Conservation (phyloP, 2,113 vertebrate species). For the Thalassoma bifasciatum region DNA sequence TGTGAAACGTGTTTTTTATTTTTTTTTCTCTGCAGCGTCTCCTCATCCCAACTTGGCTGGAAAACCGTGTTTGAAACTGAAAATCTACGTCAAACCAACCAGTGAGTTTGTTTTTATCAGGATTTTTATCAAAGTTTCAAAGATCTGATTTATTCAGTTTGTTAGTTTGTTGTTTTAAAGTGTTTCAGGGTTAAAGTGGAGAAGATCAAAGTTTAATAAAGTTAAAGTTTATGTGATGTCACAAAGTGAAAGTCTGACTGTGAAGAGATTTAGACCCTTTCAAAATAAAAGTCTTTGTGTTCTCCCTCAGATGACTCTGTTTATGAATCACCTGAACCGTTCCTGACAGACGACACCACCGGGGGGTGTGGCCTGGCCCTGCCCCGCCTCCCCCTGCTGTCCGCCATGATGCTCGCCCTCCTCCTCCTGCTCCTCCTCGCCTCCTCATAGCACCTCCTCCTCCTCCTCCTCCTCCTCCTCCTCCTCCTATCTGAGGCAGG, state of each 20-base stretch:
- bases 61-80: constrained; percentile 91
- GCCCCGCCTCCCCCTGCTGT: constrained; percentile 59
- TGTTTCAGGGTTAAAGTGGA: no score
- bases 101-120: constrained; percentile 72
- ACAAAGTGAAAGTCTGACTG: no score
- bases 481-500: constrained; percentile 2
- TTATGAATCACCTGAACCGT: constrained; percentile 95
- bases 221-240: no score
- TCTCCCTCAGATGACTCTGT: constrained; percentile 89
- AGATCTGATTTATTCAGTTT: no score
- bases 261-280: no score
- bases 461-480: constrained; percentile 3
- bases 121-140: no score
- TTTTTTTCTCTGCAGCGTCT: constrained; percentile 82
- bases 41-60: constrained; percentile 89
- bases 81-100: constrained; percentile 91
- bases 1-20: background rate
- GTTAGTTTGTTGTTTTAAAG: no score
- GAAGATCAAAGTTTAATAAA: no score
- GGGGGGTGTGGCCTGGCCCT: constrained; percentile 79
- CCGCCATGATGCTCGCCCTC: constrained; percentile 57
- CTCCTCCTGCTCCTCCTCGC: constrained; percentile 65
- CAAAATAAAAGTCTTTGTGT: no score
- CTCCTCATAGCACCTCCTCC: constrained; percentile 60
- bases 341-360: constrained; percentile 95